A percentile compares a stretch with the other conserved stretches of the same genome.
Evolutionary conservation across 2,888 invertebrate species (phyloP).

Genomic region (Acronicta psi): DNA sequence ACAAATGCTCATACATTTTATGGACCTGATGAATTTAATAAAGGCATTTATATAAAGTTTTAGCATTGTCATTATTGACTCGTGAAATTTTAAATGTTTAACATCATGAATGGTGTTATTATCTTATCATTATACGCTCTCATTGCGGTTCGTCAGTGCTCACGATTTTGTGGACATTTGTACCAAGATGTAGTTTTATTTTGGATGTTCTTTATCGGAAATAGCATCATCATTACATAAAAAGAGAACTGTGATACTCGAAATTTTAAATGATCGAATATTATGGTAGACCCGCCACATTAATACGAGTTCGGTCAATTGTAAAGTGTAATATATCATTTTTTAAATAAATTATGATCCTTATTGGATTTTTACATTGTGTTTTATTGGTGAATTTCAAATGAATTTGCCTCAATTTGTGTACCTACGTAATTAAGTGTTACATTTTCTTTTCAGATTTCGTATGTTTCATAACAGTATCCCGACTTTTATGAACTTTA

Average conservation of each 20-base stretch:
- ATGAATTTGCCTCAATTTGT: no score
- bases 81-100: conserved; percentile 49
- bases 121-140: conserved; percentile 26
- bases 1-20: conserved; percentile 46
- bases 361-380: conserved; percentile 82
- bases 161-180: conserved; percentile 48
- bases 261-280: conserved; percentile 55
- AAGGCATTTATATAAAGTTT: conserved; percentile 51
- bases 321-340: conserved; percentile 87
- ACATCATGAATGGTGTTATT: conserved; percentile 32
- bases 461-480: not conserved
- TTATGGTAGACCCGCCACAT: conserved; percentile 68
- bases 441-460: not conserved
- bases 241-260: conserved; percentile 59
- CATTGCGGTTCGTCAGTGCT: conserved; percentile 25
- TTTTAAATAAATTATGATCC: conserved; percentile 87
- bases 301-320: conserved; percentile 82
- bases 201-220: conserved; percentile 54
- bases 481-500: not conserved
- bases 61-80: conserved; percentile 45
- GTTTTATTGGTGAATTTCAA: conserved; percentile 66
- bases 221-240: conserved; percentile 54
- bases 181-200: conserved; percentile 50
- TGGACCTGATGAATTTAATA: conserved; percentile 53
- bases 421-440: no score